Evolutionary conservation across 2,888 invertebrate species (phyloP), one percentile per base, ranked within the genome.

Genomic region (Callinectes sapidus): DNA sequence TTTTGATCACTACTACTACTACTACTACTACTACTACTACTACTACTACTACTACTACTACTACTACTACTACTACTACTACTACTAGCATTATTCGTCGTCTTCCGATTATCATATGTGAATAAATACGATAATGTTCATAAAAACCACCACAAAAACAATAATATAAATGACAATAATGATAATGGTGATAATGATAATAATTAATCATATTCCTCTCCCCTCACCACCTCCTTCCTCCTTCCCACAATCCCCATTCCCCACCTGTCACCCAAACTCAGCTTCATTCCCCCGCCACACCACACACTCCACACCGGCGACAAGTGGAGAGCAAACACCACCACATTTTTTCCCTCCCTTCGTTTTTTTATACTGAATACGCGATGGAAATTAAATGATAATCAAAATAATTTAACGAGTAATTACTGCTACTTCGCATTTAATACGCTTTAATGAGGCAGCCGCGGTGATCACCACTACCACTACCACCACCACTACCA

Each of bases 361-460:
- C 18, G 1, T 71, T 71, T 28, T 71, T 28, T 71, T 71, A 10
- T 2, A 10, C n/a, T 28, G 71, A 71, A 35, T 35, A 81, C 81
- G 35, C 35, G 35, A 81, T 81, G 35, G 35, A 81, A 81, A 81
- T 81, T 81, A 81, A 81, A 81, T 81, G 81, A 81, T 81, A 81
- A 81, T 81, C 81, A 32, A 32, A 81, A 81, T 81, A 81, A 81
- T 81, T 81, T 81, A 81, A 81, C 81, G 81, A 81, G 81, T 81
- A 35, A 81, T 81, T 81, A 81, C 81, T 81, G 48, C 87, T 54
- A 42, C 87, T 54, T 54, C 87, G 48, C 87, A 42, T 87, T 48
- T 28, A 42, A 42, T 54, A n/a, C 54, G 14, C 87, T 18, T 35
- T 28, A 42, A 42, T 87, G 54, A 54, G 54, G 48, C 28, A 48